A percentile compares a stretch with the other conserved stretches of the same genome.
These are phyloP conservation scores for Sceloporus tristichus DNA, from an alignment of 2,113 vertebrate species.

Conservation along the genomic window DNA sequence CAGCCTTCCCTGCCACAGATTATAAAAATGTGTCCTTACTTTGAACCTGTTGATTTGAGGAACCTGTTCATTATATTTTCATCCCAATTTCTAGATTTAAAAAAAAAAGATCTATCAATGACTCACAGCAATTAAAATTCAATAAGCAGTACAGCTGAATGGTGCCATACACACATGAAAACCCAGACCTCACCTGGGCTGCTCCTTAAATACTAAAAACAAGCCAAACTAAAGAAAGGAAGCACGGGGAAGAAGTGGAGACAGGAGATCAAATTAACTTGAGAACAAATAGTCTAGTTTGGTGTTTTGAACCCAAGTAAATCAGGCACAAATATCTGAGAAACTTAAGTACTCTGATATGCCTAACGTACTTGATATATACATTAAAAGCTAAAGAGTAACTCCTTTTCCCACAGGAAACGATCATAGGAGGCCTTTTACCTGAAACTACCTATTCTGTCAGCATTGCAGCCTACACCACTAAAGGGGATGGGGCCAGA, in stretches of 20 bases:
- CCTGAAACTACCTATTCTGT: constrained; percentile 94
- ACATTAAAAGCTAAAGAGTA: not conserved
- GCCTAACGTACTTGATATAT: not conserved
- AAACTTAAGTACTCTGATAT: not conserved
- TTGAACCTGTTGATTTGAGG: not conserved
- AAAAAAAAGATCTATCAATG: not conserved
- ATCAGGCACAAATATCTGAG: not conserved
- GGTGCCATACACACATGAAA: not conserved
- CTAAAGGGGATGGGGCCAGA: constrained; percentile 93
- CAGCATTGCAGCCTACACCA: constrained; percentile 93
- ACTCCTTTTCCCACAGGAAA: constrained; percentile 82
- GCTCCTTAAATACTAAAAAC: not conserved
- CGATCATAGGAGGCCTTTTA: constrained; percentile 87
- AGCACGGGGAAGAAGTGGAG: not conserved
- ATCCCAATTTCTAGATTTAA: not conserved
- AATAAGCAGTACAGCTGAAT: not conserved
- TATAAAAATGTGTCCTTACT: not conserved
- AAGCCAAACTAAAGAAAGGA: not conserved
- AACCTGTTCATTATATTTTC: not conserved
- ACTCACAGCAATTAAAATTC: constrained; percentile 11
- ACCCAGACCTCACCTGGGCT: not conserved
- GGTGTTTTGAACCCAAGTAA: not conserved
- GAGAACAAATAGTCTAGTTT: not conserved
- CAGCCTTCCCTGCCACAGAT: not conserved
- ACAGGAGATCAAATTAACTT: not conserved